Evolutionary conservation across 1,140 invertebrate genomes (phyloP).

Genomic region (Orius insidiosus): DNA sequence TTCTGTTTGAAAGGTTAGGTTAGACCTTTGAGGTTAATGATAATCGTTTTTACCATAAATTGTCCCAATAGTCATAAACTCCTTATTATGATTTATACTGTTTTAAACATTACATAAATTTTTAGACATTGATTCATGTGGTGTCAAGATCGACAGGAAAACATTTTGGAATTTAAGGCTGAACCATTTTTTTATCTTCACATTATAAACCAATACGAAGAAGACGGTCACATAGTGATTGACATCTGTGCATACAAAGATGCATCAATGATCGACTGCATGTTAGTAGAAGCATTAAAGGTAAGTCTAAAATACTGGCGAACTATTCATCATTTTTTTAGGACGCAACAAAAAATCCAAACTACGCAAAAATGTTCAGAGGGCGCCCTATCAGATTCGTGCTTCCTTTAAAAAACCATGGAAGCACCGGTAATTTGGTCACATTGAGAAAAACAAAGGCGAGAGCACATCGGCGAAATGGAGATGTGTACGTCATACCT

Average conservation of each 20-base stretch:
- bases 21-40: too few relatives aligned
- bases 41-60: too few relatives aligned
- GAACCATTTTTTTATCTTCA: slow-evolving; percentile 73
- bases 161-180: slow-evolving; percentile 40
- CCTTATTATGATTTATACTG: neutral
- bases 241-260: slow-evolving; percentile 73
- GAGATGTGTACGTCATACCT: slow-evolving; percentile 36
- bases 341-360: slow-evolving; percentile 58
- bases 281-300: slow-evolving; percentile 65
- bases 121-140: slow-evolving; percentile 55
- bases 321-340: slow-evolving; percentile 21
- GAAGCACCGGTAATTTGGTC: slow-evolving; percentile 6
- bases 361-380: slow-evolving; percentile 62
- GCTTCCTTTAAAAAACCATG: slow-evolving; percentile 32
- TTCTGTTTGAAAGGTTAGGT: too few relatives aligned
- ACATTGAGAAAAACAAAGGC: slow-evolving; percentile 28
- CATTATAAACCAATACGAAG: slow-evolving; percentile 74
- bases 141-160: slow-evolving; percentile 43
- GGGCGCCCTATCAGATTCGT: slow-evolving; percentile 55
- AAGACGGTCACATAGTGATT: slow-evolving; percentile 44
- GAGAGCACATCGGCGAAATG: slow-evolving; percentile 30
- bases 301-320: slow-evolving; percentile 26
- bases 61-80: too few relatives aligned
- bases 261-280: slow-evolving; percentile 63
- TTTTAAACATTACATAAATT: slow-evolving; percentile 5